Conservation (phyloP, 2,113 vertebrate species). For the Gymnarchus niloticus region DNA sequence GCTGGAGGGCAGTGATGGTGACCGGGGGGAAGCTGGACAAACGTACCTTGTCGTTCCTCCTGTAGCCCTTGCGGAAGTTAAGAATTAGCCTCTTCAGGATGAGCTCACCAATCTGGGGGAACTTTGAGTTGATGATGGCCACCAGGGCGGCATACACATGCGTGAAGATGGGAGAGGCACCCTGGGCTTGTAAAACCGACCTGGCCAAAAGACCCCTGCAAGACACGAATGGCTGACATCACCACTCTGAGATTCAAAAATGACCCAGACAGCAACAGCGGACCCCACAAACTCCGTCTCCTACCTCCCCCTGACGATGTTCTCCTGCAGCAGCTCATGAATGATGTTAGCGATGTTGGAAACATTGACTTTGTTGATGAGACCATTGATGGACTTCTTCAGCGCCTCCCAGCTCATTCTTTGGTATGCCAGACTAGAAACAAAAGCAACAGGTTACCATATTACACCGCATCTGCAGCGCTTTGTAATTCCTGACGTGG, state of each 20-base stretch:
- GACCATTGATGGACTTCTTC: slow-evolving; percentile 98
- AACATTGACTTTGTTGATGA: slow-evolving; percentile 98
- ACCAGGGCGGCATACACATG: slow-evolving; percentile 93
- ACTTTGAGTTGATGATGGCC: slow-evolving; percentile 97
- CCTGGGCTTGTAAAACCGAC: slow-evolving; percentile 88
- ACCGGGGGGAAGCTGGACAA: not conserved
- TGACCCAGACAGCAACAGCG: not conserved
- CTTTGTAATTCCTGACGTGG: not conserved
- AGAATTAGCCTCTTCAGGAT: slow-evolving; percentile 92
- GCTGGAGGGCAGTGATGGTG: not conserved
- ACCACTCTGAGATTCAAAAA: not conserved
- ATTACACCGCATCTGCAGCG: not conserved
- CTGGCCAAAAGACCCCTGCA: slow-evolving; percentile 81
- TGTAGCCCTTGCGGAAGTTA: slow-evolving; percentile 90
- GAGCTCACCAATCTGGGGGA: slow-evolving; percentile 92
- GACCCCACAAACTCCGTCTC: not conserved
- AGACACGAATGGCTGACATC: slow-evolving; percentile 9
- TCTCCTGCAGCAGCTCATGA: slow-evolving; percentile 95
- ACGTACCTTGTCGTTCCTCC: slow-evolving; percentile 91
- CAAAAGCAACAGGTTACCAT: slow-evolving; percentile 16
- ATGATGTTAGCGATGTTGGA: slow-evolving; percentile 94
- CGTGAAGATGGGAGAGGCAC: slow-evolving; percentile 91
- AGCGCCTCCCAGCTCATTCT: slow-evolving; percentile 99
- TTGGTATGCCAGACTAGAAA: slow-evolving; percentile 86
- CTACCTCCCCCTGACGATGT: slow-evolving; percentile 92